Evolutionary conservation across 2,888 invertebrate genomes (phyloP), one percentile per base, ranked within the genome.

Genomic region (Sepioteuthis lessoniana): DNA sequence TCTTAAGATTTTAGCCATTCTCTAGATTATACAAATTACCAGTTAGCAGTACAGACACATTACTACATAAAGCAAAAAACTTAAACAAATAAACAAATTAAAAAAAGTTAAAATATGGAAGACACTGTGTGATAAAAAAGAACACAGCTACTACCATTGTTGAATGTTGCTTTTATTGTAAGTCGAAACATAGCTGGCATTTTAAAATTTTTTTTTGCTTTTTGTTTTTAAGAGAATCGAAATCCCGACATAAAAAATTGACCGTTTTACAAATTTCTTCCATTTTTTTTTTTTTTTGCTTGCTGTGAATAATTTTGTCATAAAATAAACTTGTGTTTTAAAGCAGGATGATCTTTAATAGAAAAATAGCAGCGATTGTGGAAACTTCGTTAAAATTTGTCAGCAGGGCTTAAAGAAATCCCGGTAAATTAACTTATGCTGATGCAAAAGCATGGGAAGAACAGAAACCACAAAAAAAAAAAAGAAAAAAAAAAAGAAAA

Each of bases 91-190:
- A 76, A n/a, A 76, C n/a, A 76, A 76, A 76, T n/a, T n/a, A 35
- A 76, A n/a, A 76, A 76, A 76, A 76, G 25, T 55, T 55, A 76
- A 76, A 76, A 76, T 76, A 76, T 76, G n/a, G 76, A 76, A 76
- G 76, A 16, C 76, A 76, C 76, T 76, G 76, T n/a, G n/a, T 76
- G 76, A n/a, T 76, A 76, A 76, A 76, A 76, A 76, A n/a, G 76
- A 35, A 76, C 76, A 76, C 76, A 76, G 76, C 35, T 35, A 35
- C 76, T 76, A 76, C 76, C 76, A 76, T 35, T 76, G n/a, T 76
- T 76, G 76, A 76, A 76, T 76, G 76, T n/a, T 76, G 76, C n/a
- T 76, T 76, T 76, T 76, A 76, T 76, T 76, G 76, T n/a, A 76
- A n/a, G 76, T 76, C 76, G 76, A 76, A 76, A 76, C 76, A 76